Evolutionary conservation across 2,797 vertebrate genomes (phyloP).

Genomic region (Clarias laeviceps): DNA sequence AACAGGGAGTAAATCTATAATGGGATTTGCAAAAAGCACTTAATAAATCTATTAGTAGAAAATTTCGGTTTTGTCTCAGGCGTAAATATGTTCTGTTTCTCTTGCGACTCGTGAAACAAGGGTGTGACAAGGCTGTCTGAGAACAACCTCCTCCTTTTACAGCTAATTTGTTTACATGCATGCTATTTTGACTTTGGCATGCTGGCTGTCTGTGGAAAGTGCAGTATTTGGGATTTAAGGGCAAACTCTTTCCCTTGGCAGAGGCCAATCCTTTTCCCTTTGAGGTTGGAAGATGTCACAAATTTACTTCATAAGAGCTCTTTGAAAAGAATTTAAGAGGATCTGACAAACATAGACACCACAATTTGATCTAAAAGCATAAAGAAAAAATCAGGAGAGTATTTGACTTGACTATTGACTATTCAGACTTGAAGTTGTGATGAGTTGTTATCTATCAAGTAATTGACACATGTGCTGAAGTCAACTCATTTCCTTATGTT

Average conservation of each 20-base stretch:
- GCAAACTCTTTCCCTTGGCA: background rate
- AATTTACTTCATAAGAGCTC: background rate
- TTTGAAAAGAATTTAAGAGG: background rate
- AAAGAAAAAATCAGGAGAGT: background rate
- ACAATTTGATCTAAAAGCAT: background rate
- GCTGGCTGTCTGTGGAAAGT: background rate
- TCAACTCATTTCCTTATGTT: background rate
- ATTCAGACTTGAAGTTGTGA: no score
- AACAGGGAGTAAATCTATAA: background rate
- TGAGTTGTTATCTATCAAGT: background rate
- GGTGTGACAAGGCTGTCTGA: background rate
- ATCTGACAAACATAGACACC: background rate
- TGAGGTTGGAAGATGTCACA: background rate
- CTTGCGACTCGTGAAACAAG: background rate
- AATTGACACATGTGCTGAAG: background rate
- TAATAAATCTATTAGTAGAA: background rate
- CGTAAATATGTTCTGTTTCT: background rate
- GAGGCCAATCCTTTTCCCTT: background rate
- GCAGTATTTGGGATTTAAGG: background rate
- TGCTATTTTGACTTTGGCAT: background rate
- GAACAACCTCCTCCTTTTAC: background rate
- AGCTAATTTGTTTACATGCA: slow-evolving; percentile 8
- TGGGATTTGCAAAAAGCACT: background rate
- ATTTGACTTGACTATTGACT: no score
- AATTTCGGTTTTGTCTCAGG: background rate